Base-by-base conservation (phyloP, 1,140 invertebrate genomes). In the Meloidogyne chitwoodi region DNA sequence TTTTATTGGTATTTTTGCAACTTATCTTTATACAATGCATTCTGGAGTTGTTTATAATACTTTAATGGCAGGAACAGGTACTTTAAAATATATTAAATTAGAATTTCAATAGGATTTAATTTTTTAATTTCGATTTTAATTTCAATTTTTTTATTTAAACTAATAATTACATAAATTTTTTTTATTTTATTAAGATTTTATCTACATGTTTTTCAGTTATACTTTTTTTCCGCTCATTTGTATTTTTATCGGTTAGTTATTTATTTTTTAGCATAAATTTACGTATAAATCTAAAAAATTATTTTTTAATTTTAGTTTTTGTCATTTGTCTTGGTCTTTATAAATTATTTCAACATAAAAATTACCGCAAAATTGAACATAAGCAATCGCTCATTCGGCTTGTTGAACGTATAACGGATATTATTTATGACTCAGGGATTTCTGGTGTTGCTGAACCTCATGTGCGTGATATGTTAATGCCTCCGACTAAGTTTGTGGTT, bases 371-470 rank as follows among this genome's bases (percentile, higher is more conserved):
- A 24, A 64, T 65, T 22, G 29, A 77, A 19, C 64, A 73, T 16
- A 68, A 79, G 24, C 31, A 31, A 2, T n/a, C 73, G 29, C 61
- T 76, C 14, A 77, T 77, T 22, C 69, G 71, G 19, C 71, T 83
- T 14, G 77, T 83, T 44, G 82, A 85, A 19, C 56, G 73, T 10
- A 83, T 83, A 26, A 81, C 83, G 8, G 81, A 82, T 31, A 71
- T 79, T 41, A 81, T 82, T 65, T 70, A 82, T 14, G 80, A 83
- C 31, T 67, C 80, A 14, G 77, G 74, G 8, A 24, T 38, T 61
- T 48, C 64, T 19, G 83, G 83, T 10, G 41, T 85, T 19, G 81
- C 82, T 31, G 83, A 83, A 34, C 83, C 81, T 34, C 82, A 83
- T 38, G 72, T 83, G 27, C 77, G 82, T 12, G 82, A 83, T 56